Conservation (phyloP, 2,113 vertebrate genomes). For the Crotalus tigris region DNA sequence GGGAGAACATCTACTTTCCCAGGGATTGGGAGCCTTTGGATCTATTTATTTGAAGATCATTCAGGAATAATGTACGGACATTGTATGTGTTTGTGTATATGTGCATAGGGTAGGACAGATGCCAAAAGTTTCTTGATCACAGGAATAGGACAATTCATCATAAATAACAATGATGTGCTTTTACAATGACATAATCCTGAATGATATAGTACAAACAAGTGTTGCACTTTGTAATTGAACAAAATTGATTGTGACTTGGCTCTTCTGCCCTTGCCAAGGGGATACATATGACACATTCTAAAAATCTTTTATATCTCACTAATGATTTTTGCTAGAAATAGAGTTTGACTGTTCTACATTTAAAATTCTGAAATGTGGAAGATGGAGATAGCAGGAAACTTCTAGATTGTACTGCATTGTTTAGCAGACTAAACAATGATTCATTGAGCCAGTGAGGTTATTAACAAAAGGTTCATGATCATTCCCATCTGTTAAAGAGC, state of each 20-base stretch:
- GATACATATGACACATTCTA: neutral
- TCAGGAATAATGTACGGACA: neutral
- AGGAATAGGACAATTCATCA: neutral
- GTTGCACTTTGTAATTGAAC: neutral
- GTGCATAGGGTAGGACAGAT: neutral
- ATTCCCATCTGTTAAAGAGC: neutral
- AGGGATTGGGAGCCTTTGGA: neutral
- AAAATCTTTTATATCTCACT: neutral
- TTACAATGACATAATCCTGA: neutral
- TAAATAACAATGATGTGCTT: neutral
- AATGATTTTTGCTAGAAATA: neutral
- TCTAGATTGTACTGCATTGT: neutral
- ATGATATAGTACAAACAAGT: neutral
- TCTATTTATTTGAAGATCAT: neutral
- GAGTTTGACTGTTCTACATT: neutral
- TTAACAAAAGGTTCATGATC: neutral
- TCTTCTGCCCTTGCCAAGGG: neutral
- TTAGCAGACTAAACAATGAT: neutral
- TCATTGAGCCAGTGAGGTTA: neutral
- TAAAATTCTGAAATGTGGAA: neutral
- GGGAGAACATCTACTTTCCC: neutral
- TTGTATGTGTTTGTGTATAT: neutral
- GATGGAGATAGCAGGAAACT: neutral
- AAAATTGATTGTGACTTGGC: neutral
- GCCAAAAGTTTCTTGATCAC: neutral